Evolutionary conservation across 2,113 vertebrate species (phyloP).

Genomic region (Lepisosteus oculatus): DNA sequence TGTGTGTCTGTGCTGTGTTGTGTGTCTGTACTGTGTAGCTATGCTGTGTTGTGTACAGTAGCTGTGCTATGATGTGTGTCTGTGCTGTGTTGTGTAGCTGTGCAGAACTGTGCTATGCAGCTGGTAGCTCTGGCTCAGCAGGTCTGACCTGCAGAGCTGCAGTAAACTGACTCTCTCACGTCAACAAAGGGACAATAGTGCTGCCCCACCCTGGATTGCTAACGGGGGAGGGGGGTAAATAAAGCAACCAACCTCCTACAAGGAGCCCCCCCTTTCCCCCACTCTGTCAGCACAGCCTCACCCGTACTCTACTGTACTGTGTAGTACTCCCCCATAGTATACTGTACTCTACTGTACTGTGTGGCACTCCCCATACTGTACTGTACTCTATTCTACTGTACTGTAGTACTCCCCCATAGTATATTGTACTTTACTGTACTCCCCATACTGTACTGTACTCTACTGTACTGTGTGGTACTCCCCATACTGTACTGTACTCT

Average conservation of each 20-base stretch:
- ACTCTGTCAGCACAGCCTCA: neutral
- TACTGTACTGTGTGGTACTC: slow-evolving; percentile 17
- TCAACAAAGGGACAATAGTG: slow-evolving; percentile 24
- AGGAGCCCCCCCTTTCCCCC: neutral
- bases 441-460: neutral
- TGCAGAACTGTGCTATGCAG: neutral
- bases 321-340: too few relatives aligned
- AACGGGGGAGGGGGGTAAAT: neutral
- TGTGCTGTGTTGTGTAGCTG: neutral
- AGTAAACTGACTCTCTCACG: slow-evolving; percentile 40
- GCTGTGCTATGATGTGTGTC: neutral
- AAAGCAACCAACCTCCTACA: neutral
- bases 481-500: neutral
- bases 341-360: too few relatives aligned
- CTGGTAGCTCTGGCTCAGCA: slow-evolving; percentile 61
- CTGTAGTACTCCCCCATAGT: too few relatives aligned
- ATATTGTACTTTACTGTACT: neutral
- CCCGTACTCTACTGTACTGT: too few relatives aligned
- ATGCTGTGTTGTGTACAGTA: too few relatives aligned
- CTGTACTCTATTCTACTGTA: too few relatives aligned
- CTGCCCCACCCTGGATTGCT: neutral
- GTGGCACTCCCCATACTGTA: too few relatives aligned
- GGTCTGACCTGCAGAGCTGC: slow-evolving; percentile 60
- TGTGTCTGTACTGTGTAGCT: neutral
- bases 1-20: slow-evolving; percentile 3